Evolutionary conservation across 2,888 invertebrate species (phyloP).

Genomic region (Trachelus troglodyta): DNA sequence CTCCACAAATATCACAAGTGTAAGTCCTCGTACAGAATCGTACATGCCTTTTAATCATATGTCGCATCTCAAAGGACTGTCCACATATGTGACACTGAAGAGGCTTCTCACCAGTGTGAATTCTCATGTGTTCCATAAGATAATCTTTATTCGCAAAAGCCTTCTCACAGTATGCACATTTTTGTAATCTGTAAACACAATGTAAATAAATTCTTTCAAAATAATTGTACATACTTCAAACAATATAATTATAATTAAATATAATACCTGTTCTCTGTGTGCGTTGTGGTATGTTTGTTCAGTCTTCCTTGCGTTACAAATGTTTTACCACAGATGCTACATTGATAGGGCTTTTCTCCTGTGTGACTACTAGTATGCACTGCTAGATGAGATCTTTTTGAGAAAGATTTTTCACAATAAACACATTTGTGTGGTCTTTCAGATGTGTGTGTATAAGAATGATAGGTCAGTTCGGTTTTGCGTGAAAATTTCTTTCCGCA

Average conservation of each 20-base stretch:
- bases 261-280: not conserved
- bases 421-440: slow-evolving; percentile 13
- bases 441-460: slow-evolving; percentile 8
- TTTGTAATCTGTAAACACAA: slow-evolving; percentile 8
- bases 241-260: not conserved
- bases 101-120: slow-evolving; percentile 14
- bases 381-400: slow-evolving; percentile 12
- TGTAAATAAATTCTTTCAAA: not conserved
- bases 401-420: slow-evolving; percentile 11
- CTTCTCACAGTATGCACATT: slow-evolving; percentile 10
- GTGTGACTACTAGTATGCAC: slow-evolving; percentile 16
- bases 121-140: slow-evolving; percentile 11
- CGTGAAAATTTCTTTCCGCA: slow-evolving; percentile 14
- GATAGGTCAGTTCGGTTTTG: slow-evolving; percentile 14
- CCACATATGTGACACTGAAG: slow-evolving; percentile 16
- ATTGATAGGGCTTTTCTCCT: slow-evolving; percentile 13
- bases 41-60: slow-evolving; percentile 14
- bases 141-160: slow-evolving; percentile 14
- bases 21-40: slow-evolving; percentile 13
- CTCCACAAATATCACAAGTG: slow-evolving; percentile 10
- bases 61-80: slow-evolving; percentile 14
- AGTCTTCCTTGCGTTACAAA: slow-evolving; percentile 13
- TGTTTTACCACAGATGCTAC: slow-evolving; percentile 12
- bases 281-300: slow-evolving; percentile 14
- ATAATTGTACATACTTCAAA: not conserved